Evolutionary conservation across 1,140 invertebrate species (phyloP), one percentile per base, ranked within the genome.

Genomic region (Zaprionus camerounensis): DNA sequence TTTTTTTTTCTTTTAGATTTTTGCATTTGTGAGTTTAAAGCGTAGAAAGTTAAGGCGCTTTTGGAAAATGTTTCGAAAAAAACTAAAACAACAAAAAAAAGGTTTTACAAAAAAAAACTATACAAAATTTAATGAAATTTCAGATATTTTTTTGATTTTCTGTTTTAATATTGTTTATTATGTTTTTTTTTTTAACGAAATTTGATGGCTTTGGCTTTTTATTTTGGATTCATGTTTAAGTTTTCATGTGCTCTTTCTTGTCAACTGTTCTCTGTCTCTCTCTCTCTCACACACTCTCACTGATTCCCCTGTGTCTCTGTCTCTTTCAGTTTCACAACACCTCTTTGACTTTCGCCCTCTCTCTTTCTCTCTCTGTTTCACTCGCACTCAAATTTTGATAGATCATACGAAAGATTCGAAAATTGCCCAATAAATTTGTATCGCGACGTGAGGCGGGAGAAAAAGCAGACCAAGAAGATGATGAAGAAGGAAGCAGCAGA

Each of bases 201-300:
- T 86, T 69, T 15, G 56, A 75, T 84, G 84, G 67, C 78, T 90
- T 88, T 88, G 84, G 84, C 84, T 90, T 88, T 85, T 90, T 90
- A 78, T 81, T 79, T 69, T 67, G 71, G 74, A 65, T 85, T 90
- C 59, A 73, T 82, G 68, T 87, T 36, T 44, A 59, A 80, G 41
- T 73, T 81, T 72, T 74, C 56, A 84, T 90, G 70, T 90, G 81
- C 81, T 90, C 68, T 87, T 87, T 87, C 83, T 76, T 80, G 80
- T 87, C 72, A 74, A 83, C 77, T 81, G 80, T 86, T 86, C 80
- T 86, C 71, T 78, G 44, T 77, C 67, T 76, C 65, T 81, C 49
- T 66, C 24, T 38, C 53, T 31, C 22, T 53, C 36, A 0, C 36
- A 7, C 41, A 46, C n/a, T 46, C 34, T 34, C 73, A 13, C 41